Conservation (phyloP, 2,113 vertebrate genomes). For the Daphoenositta chrysoptera region DNA sequence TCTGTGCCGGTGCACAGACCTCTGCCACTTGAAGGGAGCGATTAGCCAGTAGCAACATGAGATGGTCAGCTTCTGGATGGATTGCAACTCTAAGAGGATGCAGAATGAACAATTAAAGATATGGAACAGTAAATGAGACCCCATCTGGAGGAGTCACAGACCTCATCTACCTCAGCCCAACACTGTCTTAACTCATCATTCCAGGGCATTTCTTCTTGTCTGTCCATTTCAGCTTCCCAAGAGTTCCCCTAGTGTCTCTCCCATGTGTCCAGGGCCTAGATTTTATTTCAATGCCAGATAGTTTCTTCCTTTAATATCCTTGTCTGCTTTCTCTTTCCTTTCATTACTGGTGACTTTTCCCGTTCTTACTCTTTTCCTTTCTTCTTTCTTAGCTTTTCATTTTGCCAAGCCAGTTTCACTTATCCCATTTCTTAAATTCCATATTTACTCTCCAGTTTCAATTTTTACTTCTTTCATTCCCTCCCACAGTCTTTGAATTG, state of each 20-base stretch:
- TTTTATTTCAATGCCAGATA: neutral
- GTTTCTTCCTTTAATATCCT: neutral
- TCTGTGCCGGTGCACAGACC: neutral
- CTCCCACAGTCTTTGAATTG: neutral
- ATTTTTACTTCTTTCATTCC: neutral
- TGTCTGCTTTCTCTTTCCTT: neutral
- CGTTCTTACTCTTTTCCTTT: neutral
- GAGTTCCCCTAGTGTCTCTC: neutral
- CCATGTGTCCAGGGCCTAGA: neutral
- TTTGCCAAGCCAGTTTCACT: neutral
- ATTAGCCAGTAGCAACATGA: neutral
- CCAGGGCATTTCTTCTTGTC: neutral
- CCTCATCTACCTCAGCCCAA: neutral
- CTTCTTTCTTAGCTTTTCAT: neutral
- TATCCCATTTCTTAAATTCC: neutral
- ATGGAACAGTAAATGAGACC: neutral
- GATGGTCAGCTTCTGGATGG: neutral
- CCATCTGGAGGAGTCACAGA: neutral
- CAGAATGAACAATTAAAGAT: neutral
- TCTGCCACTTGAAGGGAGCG: neutral
- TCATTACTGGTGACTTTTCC: neutral
- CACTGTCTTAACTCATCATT: neutral
- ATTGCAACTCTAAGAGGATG: neutral
- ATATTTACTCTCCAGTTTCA: neutral
- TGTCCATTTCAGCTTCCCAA: neutral